Evolutionary conservation across 2,113 vertebrate species (phyloP).

Genomic region (Pygoscelis antarcticus): DNA sequence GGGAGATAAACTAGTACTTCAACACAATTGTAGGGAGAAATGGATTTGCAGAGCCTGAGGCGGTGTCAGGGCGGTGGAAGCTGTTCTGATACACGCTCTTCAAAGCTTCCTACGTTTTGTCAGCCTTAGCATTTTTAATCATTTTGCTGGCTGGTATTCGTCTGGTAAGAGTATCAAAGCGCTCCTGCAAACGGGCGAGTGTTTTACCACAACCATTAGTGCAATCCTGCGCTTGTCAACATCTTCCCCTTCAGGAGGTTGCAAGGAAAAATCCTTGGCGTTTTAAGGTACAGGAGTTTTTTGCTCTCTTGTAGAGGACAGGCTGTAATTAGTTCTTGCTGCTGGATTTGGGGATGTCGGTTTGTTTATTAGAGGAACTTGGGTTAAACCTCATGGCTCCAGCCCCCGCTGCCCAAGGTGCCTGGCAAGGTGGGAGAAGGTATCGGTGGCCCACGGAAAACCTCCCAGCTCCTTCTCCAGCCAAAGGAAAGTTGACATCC

Average conservation of each 20-base stretch:
- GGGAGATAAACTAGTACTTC: conserved; percentile 58
- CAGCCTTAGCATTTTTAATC: conserved; percentile 71
- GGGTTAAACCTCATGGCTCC: not conserved
- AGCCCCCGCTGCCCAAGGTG: not conserved
- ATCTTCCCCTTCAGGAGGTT: not conserved
- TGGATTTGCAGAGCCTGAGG: conserved; percentile 68
- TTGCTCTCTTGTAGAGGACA: not conserved
- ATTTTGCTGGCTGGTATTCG: conserved; percentile 51
- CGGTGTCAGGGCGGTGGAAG: not conserved
- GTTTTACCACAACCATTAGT: conserved; percentile 1
- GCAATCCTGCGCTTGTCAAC: not conserved
- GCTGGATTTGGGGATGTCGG: not conserved
- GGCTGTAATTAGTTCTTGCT: not conserved
- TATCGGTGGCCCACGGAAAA: not conserved
- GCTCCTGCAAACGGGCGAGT: not conserved
- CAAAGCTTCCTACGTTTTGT: conserved; percentile 63
- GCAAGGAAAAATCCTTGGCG: not conserved
- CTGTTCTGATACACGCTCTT: conserved; percentile 48
- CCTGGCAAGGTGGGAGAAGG: not conserved
- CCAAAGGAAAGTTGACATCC: not conserved
- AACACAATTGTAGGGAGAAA: conserved; percentile 39
- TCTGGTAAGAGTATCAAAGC: conserved; percentile 49
- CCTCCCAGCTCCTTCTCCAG: not conserved
- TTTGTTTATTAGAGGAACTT: not conserved
- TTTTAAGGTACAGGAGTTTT: not conserved